Conservation (phyloP, 2,888 invertebrate species). For the Allophyes oxyacanthae region DNA sequence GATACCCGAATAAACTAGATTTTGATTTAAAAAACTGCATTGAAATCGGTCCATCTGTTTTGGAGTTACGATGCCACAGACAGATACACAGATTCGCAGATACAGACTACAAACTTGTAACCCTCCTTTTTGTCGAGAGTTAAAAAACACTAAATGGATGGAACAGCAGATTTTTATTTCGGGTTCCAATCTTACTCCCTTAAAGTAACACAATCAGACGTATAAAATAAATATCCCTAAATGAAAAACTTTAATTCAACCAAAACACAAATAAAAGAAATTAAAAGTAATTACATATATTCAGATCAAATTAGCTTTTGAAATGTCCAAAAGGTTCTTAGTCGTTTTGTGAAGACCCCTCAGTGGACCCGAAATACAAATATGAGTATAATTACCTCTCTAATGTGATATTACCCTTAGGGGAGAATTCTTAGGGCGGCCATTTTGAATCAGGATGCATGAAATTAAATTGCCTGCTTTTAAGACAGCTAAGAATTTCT, state of each 20-base stretch:
- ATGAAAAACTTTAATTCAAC: neutral
- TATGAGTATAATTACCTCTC: conserved; percentile 76
- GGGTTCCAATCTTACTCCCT: too few species aligned
- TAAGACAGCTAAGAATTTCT: conserved; percentile 52
- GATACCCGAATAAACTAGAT: too few species aligned
- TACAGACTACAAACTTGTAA: too few species aligned
- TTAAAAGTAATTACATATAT: conserved; percentile 37
- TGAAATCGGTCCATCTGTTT: too few species aligned
- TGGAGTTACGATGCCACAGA: too few species aligned
- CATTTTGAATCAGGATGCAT: conserved; percentile 58
- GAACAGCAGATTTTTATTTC: too few species aligned
- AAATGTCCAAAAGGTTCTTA: conserved; percentile 38
- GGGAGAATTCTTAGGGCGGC: conserved; percentile 51
- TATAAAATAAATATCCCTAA: too few species aligned
- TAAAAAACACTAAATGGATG: too few species aligned
- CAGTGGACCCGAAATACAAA: conserved; percentile 66
- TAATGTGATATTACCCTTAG: conserved; percentile 73
- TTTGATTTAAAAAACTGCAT: too few species aligned
- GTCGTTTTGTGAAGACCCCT: conserved; percentile 62
- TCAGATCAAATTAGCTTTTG: conserved; percentile 52
- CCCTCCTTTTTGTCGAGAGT: too few species aligned
- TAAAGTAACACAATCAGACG: too few species aligned
- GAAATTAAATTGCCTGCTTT: conserved; percentile 59
- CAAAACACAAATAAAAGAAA: conserved; percentile 26
- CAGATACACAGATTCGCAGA: too few species aligned